Evolutionary conservation across 2,113 vertebrate genomes (phyloP).

Genomic region (Rhynchomys soricoides): DNA sequence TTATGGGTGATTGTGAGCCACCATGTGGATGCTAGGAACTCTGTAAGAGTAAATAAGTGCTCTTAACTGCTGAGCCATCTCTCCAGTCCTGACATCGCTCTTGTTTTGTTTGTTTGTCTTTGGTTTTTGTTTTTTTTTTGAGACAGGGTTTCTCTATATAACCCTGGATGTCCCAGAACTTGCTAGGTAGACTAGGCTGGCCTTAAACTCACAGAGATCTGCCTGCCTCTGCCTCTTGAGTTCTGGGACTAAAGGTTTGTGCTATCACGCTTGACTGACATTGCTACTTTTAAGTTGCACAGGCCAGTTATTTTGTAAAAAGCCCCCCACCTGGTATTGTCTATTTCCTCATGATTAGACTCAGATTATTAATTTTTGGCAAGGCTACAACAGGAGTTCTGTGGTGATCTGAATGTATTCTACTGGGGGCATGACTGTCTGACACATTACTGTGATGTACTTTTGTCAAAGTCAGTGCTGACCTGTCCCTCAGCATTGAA

Average conservation of each 20-base stretch:
- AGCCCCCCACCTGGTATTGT: not conserved
- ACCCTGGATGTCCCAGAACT: not conserved
- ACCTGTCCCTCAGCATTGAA: constrained; percentile 83
- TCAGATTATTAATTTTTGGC: not conserved
- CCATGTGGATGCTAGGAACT: not conserved
- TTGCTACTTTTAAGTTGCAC: not conserved
- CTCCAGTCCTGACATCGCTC: not conserved
- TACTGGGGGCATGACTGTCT: not conserved
- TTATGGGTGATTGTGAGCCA: not conserved
- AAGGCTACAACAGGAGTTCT: not conserved
- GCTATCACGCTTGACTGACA: not conserved
- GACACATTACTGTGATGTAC: not conserved
- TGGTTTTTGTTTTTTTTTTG: not conserved
- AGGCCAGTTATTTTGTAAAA: constrained; percentile 33
- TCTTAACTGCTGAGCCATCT: not conserved
- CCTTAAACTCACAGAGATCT: not conserved
- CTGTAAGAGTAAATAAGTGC: not conserved
- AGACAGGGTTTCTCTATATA: not conserved
- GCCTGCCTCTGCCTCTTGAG: not conserved
- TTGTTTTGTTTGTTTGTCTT: not conserved
- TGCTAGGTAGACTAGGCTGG: not conserved
- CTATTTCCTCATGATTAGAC: constrained; percentile 8
- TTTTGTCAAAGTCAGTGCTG: not conserved
- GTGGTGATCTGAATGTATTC: not conserved
- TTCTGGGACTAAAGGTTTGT: not conserved